These are phyloP conservation scores for Rhyacichthys aspro DNA, from an alignment of 2,797 vertebrate genomes.

Conservation along the genomic window DNA sequence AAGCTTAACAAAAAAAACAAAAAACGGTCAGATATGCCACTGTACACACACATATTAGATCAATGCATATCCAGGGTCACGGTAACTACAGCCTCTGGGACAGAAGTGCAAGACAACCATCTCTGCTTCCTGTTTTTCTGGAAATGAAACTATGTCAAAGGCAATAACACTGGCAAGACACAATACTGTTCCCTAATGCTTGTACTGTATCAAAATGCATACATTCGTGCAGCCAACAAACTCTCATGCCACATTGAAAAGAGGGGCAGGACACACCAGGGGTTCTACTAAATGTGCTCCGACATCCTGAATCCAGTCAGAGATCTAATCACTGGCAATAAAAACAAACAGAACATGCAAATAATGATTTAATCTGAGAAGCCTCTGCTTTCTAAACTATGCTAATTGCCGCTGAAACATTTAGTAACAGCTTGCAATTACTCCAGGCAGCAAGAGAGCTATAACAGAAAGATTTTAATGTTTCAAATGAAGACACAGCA, in stretches of 20 bases:
- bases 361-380: slow-evolving; percentile 33
- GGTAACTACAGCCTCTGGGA: slow-evolving; percentile 61
- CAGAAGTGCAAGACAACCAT: slow-evolving; percentile 67
- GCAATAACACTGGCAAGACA: slow-evolving; percentile 59
- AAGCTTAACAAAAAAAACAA: slow-evolving; percentile 10
- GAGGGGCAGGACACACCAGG: slow-evolving; percentile 32
- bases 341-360: slow-evolving; percentile 42
- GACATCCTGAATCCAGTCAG: slow-evolving; percentile 28
- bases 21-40: slow-evolving; percentile 7
- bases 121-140: slow-evolving; percentile 82
- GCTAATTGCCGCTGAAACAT: slow-evolving; percentile 33
- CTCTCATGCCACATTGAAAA: slow-evolving; percentile 33
- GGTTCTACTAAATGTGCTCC: slow-evolving; percentile 25
- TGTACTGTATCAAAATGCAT: slow-evolving; percentile 35
- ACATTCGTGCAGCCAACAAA: slow-evolving; percentile 23
- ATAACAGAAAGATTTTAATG: slow-evolving; percentile 15
- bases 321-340: slow-evolving; percentile 47
- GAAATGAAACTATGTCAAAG: slow-evolving; percentile 78
- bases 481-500: slow-evolving; percentile 19
- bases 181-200: slow-evolving; percentile 51
- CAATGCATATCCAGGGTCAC: slow-evolving; percentile 65
- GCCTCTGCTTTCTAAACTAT: slow-evolving; percentile 27
- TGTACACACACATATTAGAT: slow-evolving; percentile 28
- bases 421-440: slow-evolving; percentile 32
- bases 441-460: slow-evolving; percentile 20